Conservation (phyloP, 2,113 vertebrate species). For the Mustela nigripes region DNA sequence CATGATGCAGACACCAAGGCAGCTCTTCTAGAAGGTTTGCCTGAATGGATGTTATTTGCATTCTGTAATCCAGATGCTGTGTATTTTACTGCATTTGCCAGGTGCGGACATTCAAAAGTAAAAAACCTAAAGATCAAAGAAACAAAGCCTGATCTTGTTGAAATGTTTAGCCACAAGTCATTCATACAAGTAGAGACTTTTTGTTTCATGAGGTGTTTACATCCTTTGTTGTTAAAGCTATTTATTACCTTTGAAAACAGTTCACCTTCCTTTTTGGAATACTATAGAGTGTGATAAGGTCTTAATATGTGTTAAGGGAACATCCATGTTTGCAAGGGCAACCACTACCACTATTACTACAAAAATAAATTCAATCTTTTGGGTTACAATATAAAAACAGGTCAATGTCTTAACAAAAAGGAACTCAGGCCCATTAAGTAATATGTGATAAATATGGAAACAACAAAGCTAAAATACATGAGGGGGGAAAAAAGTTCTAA, state of each 20-base stretch:
- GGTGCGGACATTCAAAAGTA: constrained; percentile 82
- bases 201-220: constrained; percentile 78
- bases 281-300: constrained; percentile 34
- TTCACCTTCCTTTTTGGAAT: constrained; percentile 62
- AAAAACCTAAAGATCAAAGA: constrained; percentile 80
- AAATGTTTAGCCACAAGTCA: constrained; percentile 78
- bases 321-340: constrained; percentile 27
- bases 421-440: not conserved
- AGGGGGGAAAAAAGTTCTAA: not conserved
- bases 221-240: constrained; percentile 74
- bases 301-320: constrained; percentile 54
- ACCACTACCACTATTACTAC: not conserved
- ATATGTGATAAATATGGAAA: not conserved
- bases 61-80: constrained; percentile 75
- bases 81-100: constrained; percentile 72
- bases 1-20: constrained; percentile 36
- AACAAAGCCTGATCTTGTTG: constrained; percentile 56
- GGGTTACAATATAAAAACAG: not conserved
- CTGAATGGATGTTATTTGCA: constrained; percentile 77
- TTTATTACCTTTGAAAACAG: constrained; percentile 79
- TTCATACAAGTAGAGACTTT: constrained; percentile 63
- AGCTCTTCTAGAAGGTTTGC: constrained; percentile 65
- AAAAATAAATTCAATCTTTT: constrained; percentile 40
- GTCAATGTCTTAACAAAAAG: not conserved
- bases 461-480: not conserved